A percentile compares a stretch with the other conserved stretches of the same genome.
phyloP scores from a whole-genome alignment of 2,113 vertebrate genomes.

The Muntiacus muntjak region DNA sequence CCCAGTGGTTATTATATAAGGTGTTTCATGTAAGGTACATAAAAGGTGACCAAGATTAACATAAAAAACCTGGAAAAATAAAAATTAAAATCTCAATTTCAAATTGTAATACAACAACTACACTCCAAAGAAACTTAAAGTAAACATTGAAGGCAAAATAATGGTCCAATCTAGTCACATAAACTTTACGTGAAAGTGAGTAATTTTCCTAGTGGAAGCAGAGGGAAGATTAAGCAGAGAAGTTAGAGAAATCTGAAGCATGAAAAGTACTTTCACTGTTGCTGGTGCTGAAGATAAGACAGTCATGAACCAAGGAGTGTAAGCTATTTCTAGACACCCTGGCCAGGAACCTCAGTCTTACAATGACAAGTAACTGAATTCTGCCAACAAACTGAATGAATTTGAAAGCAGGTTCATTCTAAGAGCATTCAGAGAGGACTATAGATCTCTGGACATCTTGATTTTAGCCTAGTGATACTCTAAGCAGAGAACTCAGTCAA shows the following conservation, averaged over 20 bases:
- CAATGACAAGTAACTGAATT: neutral
- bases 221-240: neutral
- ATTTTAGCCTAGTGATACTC: neutral
- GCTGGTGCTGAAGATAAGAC: neutral
- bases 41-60: slow-evolving; percentile 76
- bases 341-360: neutral
- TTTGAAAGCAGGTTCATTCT: neutral
- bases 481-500: neutral
- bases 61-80: slow-evolving; percentile 79
- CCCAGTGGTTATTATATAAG: slow-evolving; percentile 76
- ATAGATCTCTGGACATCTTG: neutral
- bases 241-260: neutral
- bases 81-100: slow-evolving; percentile 60
- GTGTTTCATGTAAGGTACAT: slow-evolving; percentile 75
- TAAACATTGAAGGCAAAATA: neutral
- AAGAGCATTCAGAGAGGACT: neutral
- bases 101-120: neutral
- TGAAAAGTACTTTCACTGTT: neutral
- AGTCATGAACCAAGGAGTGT: neutral
- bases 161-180: neutral
- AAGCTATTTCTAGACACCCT: neutral
- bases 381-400: neutral
- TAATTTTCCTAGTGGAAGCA: neutral
- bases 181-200: neutral
- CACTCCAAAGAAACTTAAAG: neutral